A percentile compares a stretch with the other conserved stretches of the same genome.
These are phyloP conservation scores for Lepidothrix coronata DNA, from an alignment of 2,113 vertebrate genomes.

Conservation along the genomic window DNA sequence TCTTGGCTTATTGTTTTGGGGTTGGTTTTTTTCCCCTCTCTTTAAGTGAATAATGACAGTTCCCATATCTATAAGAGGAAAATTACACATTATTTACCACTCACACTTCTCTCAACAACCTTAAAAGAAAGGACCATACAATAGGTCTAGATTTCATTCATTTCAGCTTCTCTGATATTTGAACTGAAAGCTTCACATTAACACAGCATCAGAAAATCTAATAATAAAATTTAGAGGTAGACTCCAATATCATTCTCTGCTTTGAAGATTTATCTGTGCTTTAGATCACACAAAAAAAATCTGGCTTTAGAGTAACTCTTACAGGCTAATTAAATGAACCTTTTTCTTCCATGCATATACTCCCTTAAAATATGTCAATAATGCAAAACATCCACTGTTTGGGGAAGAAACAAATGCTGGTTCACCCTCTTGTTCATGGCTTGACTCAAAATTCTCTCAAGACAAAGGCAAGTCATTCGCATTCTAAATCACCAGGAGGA, in stretches of 20 bases:
- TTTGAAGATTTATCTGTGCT: background rate
- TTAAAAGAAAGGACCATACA: background rate
- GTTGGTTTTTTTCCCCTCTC: background rate
- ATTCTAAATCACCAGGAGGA: background rate
- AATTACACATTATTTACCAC: conserved; percentile 5
- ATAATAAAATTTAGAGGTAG: background rate
- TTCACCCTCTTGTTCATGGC: background rate
- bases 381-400: background rate
- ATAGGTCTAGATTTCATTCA: background rate
- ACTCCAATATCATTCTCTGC: background rate
- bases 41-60: conserved; percentile 32
- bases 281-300: background rate
- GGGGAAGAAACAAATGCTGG: background rate
- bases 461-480: background rate
- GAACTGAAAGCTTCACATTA: background rate
- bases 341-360: background rate
- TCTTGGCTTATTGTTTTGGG: background rate
- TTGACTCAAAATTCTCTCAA: background rate
- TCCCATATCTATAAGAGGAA: background rate
- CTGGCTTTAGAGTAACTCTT: background rate
- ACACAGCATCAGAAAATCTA: background rate
- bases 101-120: background rate
- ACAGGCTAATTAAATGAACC: background rate
- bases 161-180: background rate
- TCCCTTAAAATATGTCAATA: background rate